phyloP scores from a whole-genome alignment of 2,113 vertebrate species.

The Heterotis niloticus region DNA sequence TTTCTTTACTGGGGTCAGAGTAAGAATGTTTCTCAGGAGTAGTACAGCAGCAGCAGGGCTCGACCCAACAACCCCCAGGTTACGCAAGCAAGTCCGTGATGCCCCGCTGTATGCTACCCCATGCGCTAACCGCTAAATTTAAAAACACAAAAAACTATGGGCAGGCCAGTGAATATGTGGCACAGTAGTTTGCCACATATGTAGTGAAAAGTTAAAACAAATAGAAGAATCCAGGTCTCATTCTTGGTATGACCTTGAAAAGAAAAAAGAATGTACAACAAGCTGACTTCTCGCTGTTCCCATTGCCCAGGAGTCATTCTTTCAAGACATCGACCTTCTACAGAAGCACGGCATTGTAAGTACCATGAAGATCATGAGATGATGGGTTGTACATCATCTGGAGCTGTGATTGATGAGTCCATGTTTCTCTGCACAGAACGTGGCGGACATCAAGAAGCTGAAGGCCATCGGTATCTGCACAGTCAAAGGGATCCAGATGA shows the following conservation, averaged over 20 bases:
- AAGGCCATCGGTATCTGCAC: constrained; percentile 96
- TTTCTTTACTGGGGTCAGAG: no score
- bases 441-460: constrained; percentile 95
- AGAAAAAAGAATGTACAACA: not conserved
- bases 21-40: no score
- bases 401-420: no score
- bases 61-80: no score
- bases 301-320: constrained; percentile 81
- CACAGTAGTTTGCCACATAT: no score
- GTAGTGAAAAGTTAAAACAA: no score
- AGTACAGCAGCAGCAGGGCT: no score
- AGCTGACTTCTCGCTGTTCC: not conserved
- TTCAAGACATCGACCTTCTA: constrained; percentile 93
- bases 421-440: constrained; percentile 66
- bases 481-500: constrained; percentile 96
- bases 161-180: no score
- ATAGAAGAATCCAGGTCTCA: not conserved
- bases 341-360: constrained; percentile 98
- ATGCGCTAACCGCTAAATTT: no score
- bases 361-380: constrained; percentile 39
- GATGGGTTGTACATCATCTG: constrained; percentile 28
- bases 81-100: no score
- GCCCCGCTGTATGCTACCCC: no score
- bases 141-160: no score
- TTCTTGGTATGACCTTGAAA: not conserved